These are phyloP conservation scores for Euglossa dilemma DNA, from an alignment of 1,140 invertebrate species.

Conservation along the genomic window DNA sequence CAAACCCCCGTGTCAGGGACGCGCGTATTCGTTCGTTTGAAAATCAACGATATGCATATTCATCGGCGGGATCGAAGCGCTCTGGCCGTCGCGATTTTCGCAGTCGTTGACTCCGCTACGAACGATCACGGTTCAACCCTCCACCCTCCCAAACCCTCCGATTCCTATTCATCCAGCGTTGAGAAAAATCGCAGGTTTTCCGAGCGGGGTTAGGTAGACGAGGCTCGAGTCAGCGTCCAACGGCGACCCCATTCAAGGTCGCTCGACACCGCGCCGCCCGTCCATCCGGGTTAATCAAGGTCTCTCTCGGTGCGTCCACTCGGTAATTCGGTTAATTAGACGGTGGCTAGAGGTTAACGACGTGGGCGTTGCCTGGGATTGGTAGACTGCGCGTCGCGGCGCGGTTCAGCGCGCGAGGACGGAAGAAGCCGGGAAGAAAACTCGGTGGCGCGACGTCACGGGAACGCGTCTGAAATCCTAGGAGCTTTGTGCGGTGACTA, in stretches of 20 bases:
- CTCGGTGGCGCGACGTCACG: neutral
- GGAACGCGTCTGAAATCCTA: conserved; percentile 38
- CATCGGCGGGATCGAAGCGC: neutral
- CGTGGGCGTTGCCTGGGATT: neutral
- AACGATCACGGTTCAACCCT: neutral
- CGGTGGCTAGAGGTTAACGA: conserved; percentile 25
- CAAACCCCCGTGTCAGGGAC: neutral
- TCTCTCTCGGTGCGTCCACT: neutral
- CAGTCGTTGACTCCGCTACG: neutral
- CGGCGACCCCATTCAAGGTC: neutral
- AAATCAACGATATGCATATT: conserved; percentile 5
- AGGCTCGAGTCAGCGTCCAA: neutral
- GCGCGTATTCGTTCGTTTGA: too few relatives aligned
- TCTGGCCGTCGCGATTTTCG: neutral
- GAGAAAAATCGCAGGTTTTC: too few relatives aligned
- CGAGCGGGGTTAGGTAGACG: too few relatives aligned
- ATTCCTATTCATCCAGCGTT: too few relatives aligned
- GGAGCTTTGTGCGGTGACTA: conserved; percentile 43
- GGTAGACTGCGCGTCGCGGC: too few relatives aligned
- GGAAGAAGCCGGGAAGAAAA: neutral
- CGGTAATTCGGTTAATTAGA: conserved; percentile 22
- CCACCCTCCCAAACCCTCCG: too few relatives aligned
- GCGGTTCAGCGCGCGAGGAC: too few relatives aligned
- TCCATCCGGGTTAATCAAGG: conserved; percentile 1
- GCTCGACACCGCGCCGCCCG: neutral